phyloP scores from a whole-genome alignment of 2,113 vertebrate species.

The Toxotes jaculatrix region DNA sequence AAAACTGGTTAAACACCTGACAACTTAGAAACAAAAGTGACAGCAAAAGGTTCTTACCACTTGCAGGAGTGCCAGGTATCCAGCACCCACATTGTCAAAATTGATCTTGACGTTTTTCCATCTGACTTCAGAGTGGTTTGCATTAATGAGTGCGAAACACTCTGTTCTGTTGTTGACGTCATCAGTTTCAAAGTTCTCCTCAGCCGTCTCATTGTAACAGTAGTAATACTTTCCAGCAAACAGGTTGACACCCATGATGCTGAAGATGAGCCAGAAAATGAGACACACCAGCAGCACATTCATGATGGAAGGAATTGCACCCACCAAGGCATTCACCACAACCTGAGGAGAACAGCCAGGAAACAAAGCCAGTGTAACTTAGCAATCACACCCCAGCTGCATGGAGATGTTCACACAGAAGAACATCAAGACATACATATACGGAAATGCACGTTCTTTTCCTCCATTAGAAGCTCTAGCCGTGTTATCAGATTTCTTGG shows the following conservation, averaged over 20 bases:
- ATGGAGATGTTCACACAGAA: slow-evolving; percentile 24
- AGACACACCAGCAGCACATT: slow-evolving; percentile 99
- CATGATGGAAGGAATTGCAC: slow-evolving; percentile 99
- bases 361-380: slow-evolving; percentile 42
- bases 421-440: slow-evolving; percentile 49
- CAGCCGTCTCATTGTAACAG: slow-evolving; percentile 93
- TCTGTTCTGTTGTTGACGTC: slow-evolving; percentile 92
- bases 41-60: slow-evolving; percentile 85
- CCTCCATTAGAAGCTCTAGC: slow-evolving; percentile 1
- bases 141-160: slow-evolving; percentile 86
- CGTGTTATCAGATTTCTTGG: slow-evolving; percentile 2
- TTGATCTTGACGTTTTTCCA: slow-evolving; percentile 99
- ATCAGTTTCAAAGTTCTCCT: slow-evolving; percentile 81
- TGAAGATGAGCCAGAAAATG: slow-evolving; percentile 99
- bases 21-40: not conserved
- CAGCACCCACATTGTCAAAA: slow-evolving; percentile 98
- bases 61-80: slow-evolving; percentile 97
- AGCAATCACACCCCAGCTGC: not conserved
- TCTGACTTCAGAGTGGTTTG: slow-evolving; percentile 88
- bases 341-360: slow-evolving; percentile 84
- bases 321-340: slow-evolving; percentile 99
- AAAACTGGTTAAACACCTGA: not conserved
- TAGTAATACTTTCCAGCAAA: slow-evolving; percentile 99
- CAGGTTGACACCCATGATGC: slow-evolving; percentile 99
- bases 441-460: slow-evolving; percentile 64